Evolutionary conservation across 2,888 invertebrate genomes (phyloP), one percentile per base, ranked within the genome.

Genomic region (Andrena praecox): DNA sequence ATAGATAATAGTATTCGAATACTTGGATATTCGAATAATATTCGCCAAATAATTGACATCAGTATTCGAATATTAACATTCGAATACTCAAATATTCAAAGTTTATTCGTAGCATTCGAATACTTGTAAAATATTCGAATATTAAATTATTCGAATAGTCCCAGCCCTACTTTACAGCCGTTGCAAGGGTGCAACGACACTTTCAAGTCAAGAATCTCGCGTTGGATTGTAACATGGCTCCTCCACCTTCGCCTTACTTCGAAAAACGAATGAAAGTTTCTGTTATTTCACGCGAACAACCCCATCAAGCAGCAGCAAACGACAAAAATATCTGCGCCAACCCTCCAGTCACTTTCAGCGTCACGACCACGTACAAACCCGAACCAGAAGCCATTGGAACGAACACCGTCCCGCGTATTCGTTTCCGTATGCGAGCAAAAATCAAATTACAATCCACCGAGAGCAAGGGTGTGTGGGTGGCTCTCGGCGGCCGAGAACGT

Each of bases 401-500:
- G 63, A 77, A 77, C 68, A 48, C 12, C 48, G 20, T 29, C 8
- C 2, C 27, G 50, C 1, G 10, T 10, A 31, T n/a, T 10, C 27
- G 48, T 4, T 59, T 31, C 24, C 35, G 31, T 52, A 54, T 54
- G 54, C 33, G 33, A 27, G 27, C 8, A 71, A 71, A 78, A 50
- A 79, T 79, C 54, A 54, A 71, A 79, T 80, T 71, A 60, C 62
- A 63, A 72, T 54, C 48, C 48, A 50, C 33, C 59, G 7, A 54
- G 31, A 48, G 60, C 54, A 31, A 27, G 24, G 27, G 27, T 27
- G 27, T 20, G 4, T 12, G 6, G 33, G 48, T 24, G 54, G 66
- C 33, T 54, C 67, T 79, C 42, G 77, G 71, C 68, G 66, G 48
- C 80, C 76, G 76, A 69, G 79, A 85, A 80, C 80, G 80, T 74